A percentile compares a stretch with the other conserved stretches of the same genome.
phyloP scores from a whole-genome alignment of 2,113 vertebrate genomes.

The Lathamus discolor region DNA sequence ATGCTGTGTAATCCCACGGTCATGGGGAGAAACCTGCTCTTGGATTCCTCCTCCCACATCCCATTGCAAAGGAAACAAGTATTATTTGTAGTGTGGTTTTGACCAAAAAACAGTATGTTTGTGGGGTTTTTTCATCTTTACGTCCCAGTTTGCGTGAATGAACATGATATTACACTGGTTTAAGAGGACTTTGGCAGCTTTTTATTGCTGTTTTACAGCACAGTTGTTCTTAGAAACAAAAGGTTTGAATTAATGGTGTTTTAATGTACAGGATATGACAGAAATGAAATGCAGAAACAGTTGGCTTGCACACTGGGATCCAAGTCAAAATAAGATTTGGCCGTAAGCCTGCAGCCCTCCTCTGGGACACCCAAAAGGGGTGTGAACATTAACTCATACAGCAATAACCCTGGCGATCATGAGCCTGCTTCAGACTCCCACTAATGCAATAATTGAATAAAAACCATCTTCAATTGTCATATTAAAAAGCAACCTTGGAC shows the following conservation, averaged over 20 bases:
- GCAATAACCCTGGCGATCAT: conserved; percentile 15
- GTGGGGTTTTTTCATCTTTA: not conserved
- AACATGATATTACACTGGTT: not conserved
- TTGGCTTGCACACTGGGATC: conserved; percentile 53
- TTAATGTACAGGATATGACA: conserved; percentile 65
- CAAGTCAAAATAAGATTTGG: conserved; percentile 59
- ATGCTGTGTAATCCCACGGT: not conserved
- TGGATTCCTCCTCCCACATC: not conserved
- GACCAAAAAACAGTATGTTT: not conserved
- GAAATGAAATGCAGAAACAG: conserved; percentile 66
- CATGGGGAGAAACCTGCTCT: not conserved
- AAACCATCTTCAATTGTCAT: conserved; percentile 24
- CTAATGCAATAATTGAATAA: conserved; percentile 56
- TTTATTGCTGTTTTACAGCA: conserved; percentile 7
- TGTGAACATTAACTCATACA: conserved; percentile 51
- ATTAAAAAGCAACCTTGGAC: not conserved
- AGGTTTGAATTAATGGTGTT: conserved; percentile 59
- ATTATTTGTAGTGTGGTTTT: not conserved
- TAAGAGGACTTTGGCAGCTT: conserved; percentile 36
- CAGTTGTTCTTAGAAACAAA: conserved; percentile 61
- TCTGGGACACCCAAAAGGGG: conserved; percentile 41
- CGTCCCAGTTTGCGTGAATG: not conserved
- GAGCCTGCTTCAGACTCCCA: conserved; percentile 31
- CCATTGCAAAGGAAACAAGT: not conserved
- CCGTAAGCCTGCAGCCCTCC: conserved; percentile 11